A percentile compares a stretch with the other conserved stretches of the same genome.
phyloP scores from a whole-genome alignment of 2,888 invertebrate species.

The Heteromurus nitidus region DNA sequence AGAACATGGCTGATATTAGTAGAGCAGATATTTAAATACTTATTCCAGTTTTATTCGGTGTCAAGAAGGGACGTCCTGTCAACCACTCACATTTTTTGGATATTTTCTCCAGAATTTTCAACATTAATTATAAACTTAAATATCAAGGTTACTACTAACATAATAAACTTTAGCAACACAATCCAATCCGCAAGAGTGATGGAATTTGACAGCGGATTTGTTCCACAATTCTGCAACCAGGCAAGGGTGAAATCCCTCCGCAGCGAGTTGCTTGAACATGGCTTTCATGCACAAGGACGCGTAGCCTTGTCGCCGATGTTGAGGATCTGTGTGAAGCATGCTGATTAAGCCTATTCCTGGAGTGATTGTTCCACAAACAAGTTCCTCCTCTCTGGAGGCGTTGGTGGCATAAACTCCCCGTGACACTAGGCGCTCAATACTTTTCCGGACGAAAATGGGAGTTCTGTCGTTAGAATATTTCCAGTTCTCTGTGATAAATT shows the following conservation, averaged over 20 bases:
- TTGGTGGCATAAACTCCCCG: conserved; percentile 27
- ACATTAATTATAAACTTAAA: too few relatives aligned
- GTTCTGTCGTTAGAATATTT: conserved; percentile 20
- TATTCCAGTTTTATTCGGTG: too few relatives aligned
- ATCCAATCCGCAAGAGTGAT: not conserved
- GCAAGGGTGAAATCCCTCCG: conserved; percentile 40
- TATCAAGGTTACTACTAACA: too few relatives aligned
- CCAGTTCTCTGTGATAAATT: conserved; percentile 38
- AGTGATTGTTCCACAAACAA: conserved; percentile 31
- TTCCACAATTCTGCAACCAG: conserved; percentile 1
- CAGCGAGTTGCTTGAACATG: conserved; percentile 29
- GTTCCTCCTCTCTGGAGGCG: not conserved
- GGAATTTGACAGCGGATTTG: conserved; percentile 12
- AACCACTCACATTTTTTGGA: too few relatives aligned
- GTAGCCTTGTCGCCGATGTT: conserved; percentile 39
- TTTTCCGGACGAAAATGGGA: not conserved
- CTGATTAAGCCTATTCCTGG: conserved; percentile 17
- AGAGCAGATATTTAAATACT: too few relatives aligned
- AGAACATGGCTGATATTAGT: too few relatives aligned
- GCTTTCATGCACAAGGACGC: conserved; percentile 31
- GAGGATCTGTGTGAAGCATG: conserved; percentile 40
- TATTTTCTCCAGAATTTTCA: too few relatives aligned
- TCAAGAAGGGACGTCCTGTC: too few relatives aligned
- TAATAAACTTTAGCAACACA: not conserved
- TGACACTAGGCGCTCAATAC: conserved; percentile 2